Conservation (phyloP, 2,797 vertebrate genomes). For the Epinephelus coioides region DNA sequence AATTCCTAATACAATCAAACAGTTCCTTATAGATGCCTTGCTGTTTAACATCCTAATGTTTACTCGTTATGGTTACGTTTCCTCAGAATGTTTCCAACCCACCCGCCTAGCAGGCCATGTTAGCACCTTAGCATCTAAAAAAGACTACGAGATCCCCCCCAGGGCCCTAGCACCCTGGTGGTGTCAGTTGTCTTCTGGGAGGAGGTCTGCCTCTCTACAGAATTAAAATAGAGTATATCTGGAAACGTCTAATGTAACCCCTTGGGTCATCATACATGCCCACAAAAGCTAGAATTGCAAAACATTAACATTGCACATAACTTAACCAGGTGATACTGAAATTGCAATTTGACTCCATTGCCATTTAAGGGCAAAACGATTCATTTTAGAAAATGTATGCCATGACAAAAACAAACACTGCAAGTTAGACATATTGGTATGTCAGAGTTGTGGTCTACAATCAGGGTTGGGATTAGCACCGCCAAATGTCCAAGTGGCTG, state of each 20-base stretch:
- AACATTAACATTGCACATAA: slow-evolving; percentile 1
- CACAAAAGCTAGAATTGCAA: slow-evolving; percentile 23
- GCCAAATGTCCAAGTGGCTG: too few relatives aligned
- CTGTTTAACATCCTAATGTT: not conserved
- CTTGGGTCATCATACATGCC: not conserved
- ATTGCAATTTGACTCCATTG: not conserved
- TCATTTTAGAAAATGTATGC: not conserved
- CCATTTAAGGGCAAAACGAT: not conserved
- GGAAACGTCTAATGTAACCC: slow-evolving; percentile 40
- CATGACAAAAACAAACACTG: not conserved
- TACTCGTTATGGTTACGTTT: not conserved
- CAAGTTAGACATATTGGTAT: not conserved
- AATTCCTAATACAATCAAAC: not conserved
- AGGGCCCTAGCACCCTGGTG: slow-evolving; percentile 48
- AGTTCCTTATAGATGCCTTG: not conserved
- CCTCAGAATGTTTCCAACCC: slow-evolving; percentile 4
- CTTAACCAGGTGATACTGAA: not conserved
- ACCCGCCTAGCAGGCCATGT: slow-evolving; percentile 18
- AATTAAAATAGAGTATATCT: slow-evolving; percentile 77
- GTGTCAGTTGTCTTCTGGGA: slow-evolving; percentile 76
- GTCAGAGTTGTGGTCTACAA: not conserved
- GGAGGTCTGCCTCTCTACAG: slow-evolving; percentile 68
- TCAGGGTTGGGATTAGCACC: too few relatives aligned
- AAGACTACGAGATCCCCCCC: slow-evolving; percentile 46
- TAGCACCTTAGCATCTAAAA: slow-evolving; percentile 59